Conservation (phyloP, 2,888 invertebrate genomes). For the Plagiodera versicolora region DNA sequence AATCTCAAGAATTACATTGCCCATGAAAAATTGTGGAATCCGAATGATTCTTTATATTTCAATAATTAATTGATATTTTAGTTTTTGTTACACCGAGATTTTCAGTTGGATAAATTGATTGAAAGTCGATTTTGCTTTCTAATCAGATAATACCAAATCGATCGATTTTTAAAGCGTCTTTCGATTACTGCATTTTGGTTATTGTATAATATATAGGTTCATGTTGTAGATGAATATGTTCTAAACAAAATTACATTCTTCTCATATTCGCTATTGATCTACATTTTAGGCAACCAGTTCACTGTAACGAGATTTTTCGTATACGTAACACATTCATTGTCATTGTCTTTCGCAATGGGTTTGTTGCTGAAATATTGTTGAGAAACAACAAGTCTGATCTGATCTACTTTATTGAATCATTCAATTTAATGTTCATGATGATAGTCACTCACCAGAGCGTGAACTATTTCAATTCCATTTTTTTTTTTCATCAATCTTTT, state of each 20-base stretch:
- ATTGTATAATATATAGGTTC: neutral
- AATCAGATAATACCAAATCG: neutral
- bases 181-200: neutral
- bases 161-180: neutral
- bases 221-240: neutral
- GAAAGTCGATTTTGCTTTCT: neutral
- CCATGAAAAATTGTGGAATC: too few relatives aligned
- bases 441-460: too few relatives aligned
- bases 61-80: too few relatives aligned
- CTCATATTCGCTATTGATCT: neutral
- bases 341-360: neutral
- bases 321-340: neutral
- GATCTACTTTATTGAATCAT: too few relatives aligned
- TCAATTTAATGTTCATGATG: too few relatives aligned
- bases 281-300: neutral
- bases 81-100: too few relatives aligned
- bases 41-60: too few relatives aligned
- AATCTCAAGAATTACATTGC: too few relatives aligned
- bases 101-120: too few relatives aligned
- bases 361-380: neutral
- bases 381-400: neutral
- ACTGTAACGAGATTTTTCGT: neutral
- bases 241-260: neutral
- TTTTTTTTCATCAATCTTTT: too few relatives aligned
- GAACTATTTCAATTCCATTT: too few relatives aligned